These are phyloP conservation scores for Peromyscus attwateri DNA, from an alignment of 2,797 vertebrate species.

Conservation along the genomic window DNA sequence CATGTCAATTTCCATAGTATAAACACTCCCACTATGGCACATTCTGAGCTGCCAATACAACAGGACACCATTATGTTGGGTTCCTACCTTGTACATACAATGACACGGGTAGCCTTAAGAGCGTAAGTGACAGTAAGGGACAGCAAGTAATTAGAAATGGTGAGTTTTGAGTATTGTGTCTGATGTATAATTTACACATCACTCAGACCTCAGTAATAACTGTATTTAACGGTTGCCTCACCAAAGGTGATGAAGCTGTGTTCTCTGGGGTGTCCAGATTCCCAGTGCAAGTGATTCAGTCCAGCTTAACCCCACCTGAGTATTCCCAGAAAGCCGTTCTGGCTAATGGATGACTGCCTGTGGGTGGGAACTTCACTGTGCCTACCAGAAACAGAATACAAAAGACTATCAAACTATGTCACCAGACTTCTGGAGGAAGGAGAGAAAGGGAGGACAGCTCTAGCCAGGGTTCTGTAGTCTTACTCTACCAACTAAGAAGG, in stretches of 20 bases:
- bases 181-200: not conserved
- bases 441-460: not conserved
- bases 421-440: not conserved
- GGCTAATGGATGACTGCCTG: not conserved
- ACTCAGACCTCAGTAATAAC: not conserved
- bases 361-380: not conserved
- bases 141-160: not conserved
- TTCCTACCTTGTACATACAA: fast-evolving
- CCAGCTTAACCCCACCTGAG: not conserved
- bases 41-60: not conserved
- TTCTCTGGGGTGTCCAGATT: not conserved
- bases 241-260: not conserved
- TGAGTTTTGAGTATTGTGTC: not conserved
- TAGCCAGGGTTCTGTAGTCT: not conserved
- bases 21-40: not conserved
- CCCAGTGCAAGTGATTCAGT: not conserved
- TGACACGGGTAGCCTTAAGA: not conserved
- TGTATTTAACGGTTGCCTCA: not conserved
- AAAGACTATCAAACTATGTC: not conserved
- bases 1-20: not conserved
- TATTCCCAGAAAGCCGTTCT: not conserved
- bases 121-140: not conserved
- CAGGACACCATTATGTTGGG: not conserved
- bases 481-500: fast-evolving
- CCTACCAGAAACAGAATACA: not conserved